phyloP scores from a whole-genome alignment of 1,140 invertebrate genomes.

The Anadara kagoshimensis region DNA sequence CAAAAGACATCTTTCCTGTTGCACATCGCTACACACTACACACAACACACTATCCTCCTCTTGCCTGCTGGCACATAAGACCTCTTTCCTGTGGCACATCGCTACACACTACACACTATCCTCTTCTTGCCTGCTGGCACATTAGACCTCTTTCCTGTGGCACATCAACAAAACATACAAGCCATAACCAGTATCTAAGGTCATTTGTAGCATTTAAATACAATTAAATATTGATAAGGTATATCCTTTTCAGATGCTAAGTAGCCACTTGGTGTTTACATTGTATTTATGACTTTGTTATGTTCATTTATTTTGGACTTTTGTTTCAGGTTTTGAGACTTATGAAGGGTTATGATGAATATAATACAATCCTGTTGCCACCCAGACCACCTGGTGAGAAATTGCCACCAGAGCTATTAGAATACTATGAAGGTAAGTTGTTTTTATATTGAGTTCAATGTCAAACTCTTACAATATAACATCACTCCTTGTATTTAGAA shows the following conservation, averaged over 20 bases:
- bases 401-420: slow-evolving; percentile 69
- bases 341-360: slow-evolving; percentile 74
- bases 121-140: too few relatives aligned
- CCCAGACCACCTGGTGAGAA: slow-evolving; percentile 68
- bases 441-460: not conserved
- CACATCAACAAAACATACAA: too few relatives aligned
- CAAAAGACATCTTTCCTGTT: too few relatives aligned
- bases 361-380: slow-evolving; percentile 72
- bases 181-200: not conserved
- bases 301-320: not conserved
- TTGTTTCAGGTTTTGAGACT: slow-evolving; percentile 67
- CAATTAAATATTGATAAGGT: not conserved
- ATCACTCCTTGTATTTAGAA: too few relatives aligned
- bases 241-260: not conserved
- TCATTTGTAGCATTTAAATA: not conserved
- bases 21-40: too few relatives aligned
- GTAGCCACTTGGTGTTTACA: not conserved
- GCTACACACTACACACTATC: too few relatives aligned
- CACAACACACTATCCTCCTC: too few relatives aligned
- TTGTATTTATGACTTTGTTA: not conserved
- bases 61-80: too few relatives aligned
- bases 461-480: too few relatives aligned
- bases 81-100: too few relatives aligned
- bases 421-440: slow-evolving; percentile 71
- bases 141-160: too few relatives aligned